Evolutionary conservation across 2,113 vertebrate species (phyloP), one percentile per base, ranked within the genome.

Genomic region (Micromys minutus): DNA sequence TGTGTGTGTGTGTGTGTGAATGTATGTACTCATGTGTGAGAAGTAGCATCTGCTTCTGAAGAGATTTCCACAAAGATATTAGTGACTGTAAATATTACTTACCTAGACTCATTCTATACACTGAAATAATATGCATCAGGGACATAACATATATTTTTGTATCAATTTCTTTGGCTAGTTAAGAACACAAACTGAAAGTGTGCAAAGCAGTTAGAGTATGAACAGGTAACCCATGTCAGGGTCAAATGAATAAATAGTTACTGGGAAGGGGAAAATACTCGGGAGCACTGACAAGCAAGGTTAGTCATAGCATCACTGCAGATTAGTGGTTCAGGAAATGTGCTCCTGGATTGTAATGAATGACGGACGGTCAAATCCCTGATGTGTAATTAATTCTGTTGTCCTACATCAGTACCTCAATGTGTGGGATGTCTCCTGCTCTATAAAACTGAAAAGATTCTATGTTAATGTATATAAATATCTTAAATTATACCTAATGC

Each of bases 221-320:
- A 75, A 45, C 22, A 95, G 87, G 69, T 95, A 87, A 80, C 81
- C 84, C n/a, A 90, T 80, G 6, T n/a, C 47, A 84, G 29, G 24
- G 57, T 77, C 63, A 95, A 72, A 92, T 96, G 61, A 96, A 90
- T 76, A 90, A 52, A 74, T 71, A 80, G 31, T 93, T 95, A 94
- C 39, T 87, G 22, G 45, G 29, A 95, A 85, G 12, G 55, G 75
- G 36, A 81, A 93, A 94, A 93, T 50, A 7, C 34, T 7, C 0
- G 69, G 50, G n/a, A 83, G 42, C 59, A 34, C 11, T 79, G 42
- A 16, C 26, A 93, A 91, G 36, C 17, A 57, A 85, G 10, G 22
- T 36, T 90, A 50, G 45, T 57, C 29, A 91, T 52, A 83, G 19
- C 90, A 50, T 63, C 65, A 59, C 12, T 87, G 26, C 76, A 69